These are phyloP conservation scores for Torymus auratus DNA, from an alignment of 2,888 invertebrate species.

Conservation along the genomic window DNA sequence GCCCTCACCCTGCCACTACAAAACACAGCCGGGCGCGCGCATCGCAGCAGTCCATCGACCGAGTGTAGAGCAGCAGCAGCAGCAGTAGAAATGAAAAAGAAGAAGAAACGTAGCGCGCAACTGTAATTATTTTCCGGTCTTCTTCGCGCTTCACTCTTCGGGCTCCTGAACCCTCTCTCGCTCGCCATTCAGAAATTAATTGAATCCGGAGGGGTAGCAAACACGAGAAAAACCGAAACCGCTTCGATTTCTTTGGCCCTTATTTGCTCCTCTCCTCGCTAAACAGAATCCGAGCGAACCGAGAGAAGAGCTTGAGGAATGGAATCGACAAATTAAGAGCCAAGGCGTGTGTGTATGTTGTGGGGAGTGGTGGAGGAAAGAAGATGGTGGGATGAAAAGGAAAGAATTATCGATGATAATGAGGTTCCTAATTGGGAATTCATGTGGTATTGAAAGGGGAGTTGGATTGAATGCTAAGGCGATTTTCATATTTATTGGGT, in stretches of 20 bases:
- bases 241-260: conserved; percentile 42
- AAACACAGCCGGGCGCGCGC: too few species aligned
- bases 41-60: too few species aligned
- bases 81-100: too few species aligned
- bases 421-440: conserved; percentile 7
- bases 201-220: conserved; percentile 33
- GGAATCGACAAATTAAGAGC: conserved; percentile 45
- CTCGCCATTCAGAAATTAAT: conserved; percentile 49
- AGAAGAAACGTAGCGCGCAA: conserved; percentile 1
- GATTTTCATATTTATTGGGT: too few species aligned
- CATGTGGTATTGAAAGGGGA: background rate
- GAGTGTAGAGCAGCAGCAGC: too few species aligned
- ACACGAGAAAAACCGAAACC: conserved; percentile 5
- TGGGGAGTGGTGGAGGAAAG: background rate
- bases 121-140: conserved; percentile 39
- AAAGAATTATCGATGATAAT: conserved; percentile 1
- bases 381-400: background rate
- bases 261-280: conserved; percentile 37
- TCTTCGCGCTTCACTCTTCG: background rate
- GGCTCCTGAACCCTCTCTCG: conserved; percentile 5
- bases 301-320: background rate
- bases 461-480: too few species aligned
- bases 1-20: too few species aligned
- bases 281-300: conserved; percentile 11
- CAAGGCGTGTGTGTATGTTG: background rate